Base-by-base conservation (phyloP, 2,113 vertebrate genomes). In the Zapus hudsonius region DNA sequence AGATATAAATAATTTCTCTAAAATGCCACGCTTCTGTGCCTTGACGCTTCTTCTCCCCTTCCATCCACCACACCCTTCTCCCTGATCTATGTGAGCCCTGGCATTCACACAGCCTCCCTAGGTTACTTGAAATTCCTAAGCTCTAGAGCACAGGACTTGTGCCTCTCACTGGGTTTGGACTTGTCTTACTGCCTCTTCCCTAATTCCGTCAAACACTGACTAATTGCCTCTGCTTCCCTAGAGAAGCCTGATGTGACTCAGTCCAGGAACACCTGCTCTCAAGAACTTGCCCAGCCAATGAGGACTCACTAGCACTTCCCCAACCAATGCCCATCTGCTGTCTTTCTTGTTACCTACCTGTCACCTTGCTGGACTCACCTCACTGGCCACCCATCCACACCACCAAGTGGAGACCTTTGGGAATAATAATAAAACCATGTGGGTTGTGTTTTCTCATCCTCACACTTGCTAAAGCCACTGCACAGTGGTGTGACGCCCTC, bases 271-370 rank as follows among this genome's bases (percentile, higher is more conserved):
- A 29, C 74, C 79, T 1, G 36, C 8, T 80, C 52, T 29, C 31
- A 11, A 8, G 20, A 11, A 8, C 20, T 29, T 3, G 27, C 3
- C 13, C 55, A 12, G 6, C 16, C 33, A 5, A 10, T 2, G 2
- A 5, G n/a, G n/a, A 22, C 52, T 42, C 29, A 2, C 36, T 2
- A 0, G 55, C 8, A 23, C n/a, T 31, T 7, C 44, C n/a, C 64
- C n/a, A 20, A 7, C 67, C 23, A 5, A 61, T 7, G 27, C 23
- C 27, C 0, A 12, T 27, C 36, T 44, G 61, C 9, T 0, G 15
- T 13, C 27, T 29, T 36, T 20, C 31, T 52, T 31, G 1, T 12
- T 1, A 11, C n/a, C 5, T 29, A 27, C 69, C 75, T 52, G 52
- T 52, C 61, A 20, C 29, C 6, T 31, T 38, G 22, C 1, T 6